These are phyloP conservation scores for Chaetorhynchus papuensis DNA, from an alignment of 2,113 vertebrate genomes.

Conservation along the genomic window DNA sequence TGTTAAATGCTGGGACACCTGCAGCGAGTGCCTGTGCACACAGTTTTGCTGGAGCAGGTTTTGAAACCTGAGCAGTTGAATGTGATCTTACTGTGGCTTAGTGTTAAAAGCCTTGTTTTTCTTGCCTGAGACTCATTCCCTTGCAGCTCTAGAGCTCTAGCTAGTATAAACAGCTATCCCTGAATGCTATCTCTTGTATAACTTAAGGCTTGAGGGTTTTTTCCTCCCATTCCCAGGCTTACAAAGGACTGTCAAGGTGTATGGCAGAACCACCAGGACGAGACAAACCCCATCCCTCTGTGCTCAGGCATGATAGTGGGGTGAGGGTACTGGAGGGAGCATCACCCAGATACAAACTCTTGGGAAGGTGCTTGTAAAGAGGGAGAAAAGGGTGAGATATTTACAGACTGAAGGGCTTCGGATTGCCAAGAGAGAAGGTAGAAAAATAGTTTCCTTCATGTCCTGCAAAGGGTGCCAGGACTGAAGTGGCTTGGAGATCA, in stretches of 20 bases:
- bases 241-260: not conserved
- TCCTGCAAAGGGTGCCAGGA: not conserved
- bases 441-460: not conserved
- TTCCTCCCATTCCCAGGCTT: not conserved
- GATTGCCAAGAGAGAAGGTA: not conserved
- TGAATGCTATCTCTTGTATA: not conserved
- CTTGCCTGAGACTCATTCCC: not conserved
- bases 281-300: not conserved
- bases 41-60: not conserved
- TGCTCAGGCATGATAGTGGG: not conserved
- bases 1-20: not conserved
- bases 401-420: not conserved
- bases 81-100: not conserved
- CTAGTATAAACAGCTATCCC: not conserved
- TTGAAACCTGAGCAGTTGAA: conserved; percentile 31
- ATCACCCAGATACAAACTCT: not conserved
- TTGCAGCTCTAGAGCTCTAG: not conserved
- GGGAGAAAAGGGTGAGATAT: not conserved
- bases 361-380: not conserved
- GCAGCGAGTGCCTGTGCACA: not conserved
- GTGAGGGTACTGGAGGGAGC: fast-evolving
- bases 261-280: not conserved
- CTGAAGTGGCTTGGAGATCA: not conserved
- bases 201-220: not conserved
- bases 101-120: conserved; percentile 38